Evolutionary conservation across 1,140 invertebrate species (phyloP), one percentile per base, ranked within the genome.

Genomic region (Papilio polytes): DNA sequence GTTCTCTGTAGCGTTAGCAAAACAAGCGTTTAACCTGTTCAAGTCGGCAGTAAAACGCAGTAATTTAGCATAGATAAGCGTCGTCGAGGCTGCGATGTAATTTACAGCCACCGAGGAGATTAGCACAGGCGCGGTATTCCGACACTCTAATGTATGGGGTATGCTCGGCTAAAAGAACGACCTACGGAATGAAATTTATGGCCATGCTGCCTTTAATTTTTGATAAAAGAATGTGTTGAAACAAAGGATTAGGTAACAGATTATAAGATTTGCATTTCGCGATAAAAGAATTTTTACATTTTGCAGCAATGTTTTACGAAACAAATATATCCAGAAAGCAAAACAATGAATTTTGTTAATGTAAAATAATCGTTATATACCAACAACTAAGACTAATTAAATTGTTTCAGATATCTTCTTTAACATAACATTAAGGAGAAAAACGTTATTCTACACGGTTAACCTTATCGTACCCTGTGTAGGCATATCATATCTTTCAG

Each of bases 401-500:
- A 83, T 91, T 91, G 87, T 94, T 91, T 79, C 96, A 96, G 99
- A 99, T 95, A 99, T 99, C 80, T 99, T 99, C 95, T 99, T 99
- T 96, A 99, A 99, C 94, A 99, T 99, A 83, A 99, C 99, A 0
- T 95, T 99, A 22, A 95, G 99, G 15, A 96, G 99, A 1, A 99
- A 99, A 94, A 99, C 98, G 0, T 95, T 99, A 8, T 99, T 99
- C 94, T 99, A 99, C 96, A 99, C 98, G 0, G 98, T 99, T 2
- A 99, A 99, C 91, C 95, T 99, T 9, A 99, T 99, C 84, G 97
- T 99, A 18, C 98, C 98, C 0, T 99, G 98, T 88, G 98, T 99
- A 3, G 98, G 98, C 70, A 99, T 99, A 82, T 98, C 98, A 2
- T 98, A 98, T 89, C 95, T 99, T 3, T 98, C 98, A 4, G 97